Evolutionary conservation across 2,113 vertebrate genomes (phyloP), one percentile per base, ranked within the genome.

Genomic region (Pelecanus crispus): DNA sequence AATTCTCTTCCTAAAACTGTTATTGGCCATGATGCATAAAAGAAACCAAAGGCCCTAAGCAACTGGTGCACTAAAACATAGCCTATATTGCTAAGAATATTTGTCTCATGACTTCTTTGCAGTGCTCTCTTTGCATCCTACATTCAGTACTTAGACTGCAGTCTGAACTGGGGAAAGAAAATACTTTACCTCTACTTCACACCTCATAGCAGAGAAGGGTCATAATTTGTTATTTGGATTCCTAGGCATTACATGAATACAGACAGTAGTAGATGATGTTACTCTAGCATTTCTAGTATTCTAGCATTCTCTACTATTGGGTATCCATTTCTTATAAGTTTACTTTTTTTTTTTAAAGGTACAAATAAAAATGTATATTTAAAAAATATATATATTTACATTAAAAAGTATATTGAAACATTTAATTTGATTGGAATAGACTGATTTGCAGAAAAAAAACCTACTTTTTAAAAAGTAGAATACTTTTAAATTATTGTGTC

Each of bases 1-100:
- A 88, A 71, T 93, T 92, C 68, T 63, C 67, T 90, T 92, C 50
- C 80, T 93, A 88, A 93, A 96, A 75, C 72, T 74, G 75, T 92
- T 96, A 88, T 67, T 95, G 72, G 85, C 71, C 49, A 40, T 80
- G 81, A 95, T 77, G 71, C 79, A 80, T 94, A 94, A 97, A 94
- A 88, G 83, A 94, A 95, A 88, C n/a, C 20, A 67, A 83, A 94
- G 15, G 25, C 82, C 44, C 56, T 32, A 68, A 83, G 88, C 50
- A 81, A 88, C 0, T 49, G 70, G 32, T 36, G 47, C 49, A 52
- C 52, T 92, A 93, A 95, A 95, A 83, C 56, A 59, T 5, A 78
- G 42, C 11, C 52, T 81, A 22, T 67, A 87, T 65, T 44, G 36
- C 68, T 83, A 83, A 88, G 26, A 84, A 8, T 67, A 13, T 78